Conservation (phyloP, 2,888 invertebrate species). For the Eulithis testata region DNA sequence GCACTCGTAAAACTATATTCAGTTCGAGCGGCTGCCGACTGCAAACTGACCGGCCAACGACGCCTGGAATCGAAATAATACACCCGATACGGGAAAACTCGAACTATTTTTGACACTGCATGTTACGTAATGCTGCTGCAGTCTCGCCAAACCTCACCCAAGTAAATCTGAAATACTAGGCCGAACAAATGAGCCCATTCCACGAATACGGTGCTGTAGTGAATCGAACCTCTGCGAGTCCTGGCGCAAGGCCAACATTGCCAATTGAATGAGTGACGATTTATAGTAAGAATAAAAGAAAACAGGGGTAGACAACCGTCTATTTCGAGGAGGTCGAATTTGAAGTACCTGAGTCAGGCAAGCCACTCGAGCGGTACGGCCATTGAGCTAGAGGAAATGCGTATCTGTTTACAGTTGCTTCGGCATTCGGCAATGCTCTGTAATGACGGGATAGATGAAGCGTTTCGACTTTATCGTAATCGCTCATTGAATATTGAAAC, state of each 20-base stretch:
- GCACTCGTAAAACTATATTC: constrained; percentile 80
- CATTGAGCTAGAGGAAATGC: constrained; percentile 74
- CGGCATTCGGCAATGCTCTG: constrained; percentile 51
- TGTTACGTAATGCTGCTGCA: constrained; percentile 37
- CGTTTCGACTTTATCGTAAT: constrained; percentile 34
- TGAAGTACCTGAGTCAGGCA: constrained; percentile 79
- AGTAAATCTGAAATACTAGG: constrained; percentile 30
- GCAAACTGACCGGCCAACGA: constrained; percentile 37
- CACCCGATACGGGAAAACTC: constrained; percentile 31
- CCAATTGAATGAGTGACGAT: constrained; percentile 82
- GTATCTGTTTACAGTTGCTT: constrained; percentile 64
- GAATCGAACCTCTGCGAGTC: constrained; percentile 68
- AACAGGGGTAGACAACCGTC: constrained; percentile 73
- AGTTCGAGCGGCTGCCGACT: constrained; percentile 59
- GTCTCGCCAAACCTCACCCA: constrained; percentile 20
- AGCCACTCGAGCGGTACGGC: constrained; percentile 69
- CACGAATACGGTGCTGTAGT: constrained; percentile 60
- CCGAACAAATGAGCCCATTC: constrained; percentile 58
- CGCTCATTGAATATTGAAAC: constrained; percentile 33
- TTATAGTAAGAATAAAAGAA: constrained; percentile 64
- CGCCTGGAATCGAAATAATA: constrained; percentile 38
- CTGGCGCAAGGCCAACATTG: constrained; percentile 77
- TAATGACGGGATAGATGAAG: constrained; percentile 43
- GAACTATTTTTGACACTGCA: constrained; percentile 44
- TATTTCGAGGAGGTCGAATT: constrained; percentile 77